Evolutionary conservation across 2,888 invertebrate genomes (phyloP), one percentile per base, ranked within the genome.

Genomic region (Gari tellinella): DNA sequence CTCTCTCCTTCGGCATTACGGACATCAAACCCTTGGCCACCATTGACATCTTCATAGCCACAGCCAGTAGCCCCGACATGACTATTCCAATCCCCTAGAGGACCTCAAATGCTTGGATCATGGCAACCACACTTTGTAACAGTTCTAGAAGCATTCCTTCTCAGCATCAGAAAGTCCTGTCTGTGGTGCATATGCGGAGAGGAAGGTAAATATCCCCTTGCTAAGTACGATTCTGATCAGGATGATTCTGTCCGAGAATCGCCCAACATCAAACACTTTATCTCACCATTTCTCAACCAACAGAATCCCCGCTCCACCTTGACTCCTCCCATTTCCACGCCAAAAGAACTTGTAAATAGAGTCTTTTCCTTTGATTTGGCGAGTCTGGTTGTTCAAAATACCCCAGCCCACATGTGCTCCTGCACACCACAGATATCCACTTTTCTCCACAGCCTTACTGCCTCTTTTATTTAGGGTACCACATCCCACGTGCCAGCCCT

Each of bases 361-460:
- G 48, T 64, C 56, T 45, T 56, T 64, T 21, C 64, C 64, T 21
- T 43, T 45, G 25, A 64, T 64, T 12, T 12, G 38, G 19, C 43
- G 41, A 10, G 51, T 51, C 43, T 51, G 51, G 12, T 62, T 51
- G 7, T 57, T 57, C 55, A 41, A 57, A 37, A 45, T 25, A 21
- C 63, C 40, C 56, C 26, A 60, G 60, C 61, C 70, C 64, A 52
- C 40, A 43, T 26, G 43, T 38, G 43, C 49, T 55, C 53, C 53
- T 63, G 31, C 2, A 49, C 49, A 40, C 51, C 17, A 19, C 63
- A 43, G 60, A 67, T 55, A 49, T 57, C 41, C 49, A 63, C 55
- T 60, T 52, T 31, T 60, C 68, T 45, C 63, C 66, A 62, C 63
- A 19, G 66, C 70, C 40, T 62, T 53, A 21, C 56, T 19, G 56